Evolutionary conservation across 1,140 invertebrate species (phyloP).

Genomic region (Bradynema listronoti): DNA sequence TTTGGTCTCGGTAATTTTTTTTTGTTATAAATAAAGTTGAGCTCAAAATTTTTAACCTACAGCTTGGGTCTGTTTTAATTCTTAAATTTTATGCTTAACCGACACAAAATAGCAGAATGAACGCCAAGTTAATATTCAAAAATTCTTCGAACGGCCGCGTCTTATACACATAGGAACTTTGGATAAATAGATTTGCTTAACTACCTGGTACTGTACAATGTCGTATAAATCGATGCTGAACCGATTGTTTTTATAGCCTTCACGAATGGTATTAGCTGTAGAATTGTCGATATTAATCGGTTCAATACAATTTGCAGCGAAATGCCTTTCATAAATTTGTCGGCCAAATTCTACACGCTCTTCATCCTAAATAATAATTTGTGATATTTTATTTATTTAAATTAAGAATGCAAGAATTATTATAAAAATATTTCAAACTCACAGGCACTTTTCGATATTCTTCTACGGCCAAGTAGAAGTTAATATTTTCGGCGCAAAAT

Average conservation of each 20-base stretch:
- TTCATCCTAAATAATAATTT: constrained; percentile 32
- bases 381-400: neutral
- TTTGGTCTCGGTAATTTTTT: no score
- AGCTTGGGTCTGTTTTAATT: no score
- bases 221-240: constrained; percentile 48
- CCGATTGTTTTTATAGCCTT: constrained; percentile 36
- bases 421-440: neutral
- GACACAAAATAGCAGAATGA: no score
- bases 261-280: constrained; percentile 46
- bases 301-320: constrained; percentile 51
- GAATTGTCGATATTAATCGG: constrained; percentile 57
- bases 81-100: no score
- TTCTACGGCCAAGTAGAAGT: constrained; percentile 55
- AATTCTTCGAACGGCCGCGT: no score
- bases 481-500: constrained; percentile 54
- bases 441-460: constrained; percentile 48
- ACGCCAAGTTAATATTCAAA: no score
- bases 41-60: no score
- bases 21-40: no score
- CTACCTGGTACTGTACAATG: constrained; percentile 54
- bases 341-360: constrained; percentile 31
- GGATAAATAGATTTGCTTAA: neutral
- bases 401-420: neutral
- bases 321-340: constrained; percentile 53
- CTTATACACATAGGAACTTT: no score